Evolutionary conservation across 2,113 vertebrate genomes (phyloP), one percentile per base, ranked within the genome.

Genomic region (Apodemus sylvaticus): DNA sequence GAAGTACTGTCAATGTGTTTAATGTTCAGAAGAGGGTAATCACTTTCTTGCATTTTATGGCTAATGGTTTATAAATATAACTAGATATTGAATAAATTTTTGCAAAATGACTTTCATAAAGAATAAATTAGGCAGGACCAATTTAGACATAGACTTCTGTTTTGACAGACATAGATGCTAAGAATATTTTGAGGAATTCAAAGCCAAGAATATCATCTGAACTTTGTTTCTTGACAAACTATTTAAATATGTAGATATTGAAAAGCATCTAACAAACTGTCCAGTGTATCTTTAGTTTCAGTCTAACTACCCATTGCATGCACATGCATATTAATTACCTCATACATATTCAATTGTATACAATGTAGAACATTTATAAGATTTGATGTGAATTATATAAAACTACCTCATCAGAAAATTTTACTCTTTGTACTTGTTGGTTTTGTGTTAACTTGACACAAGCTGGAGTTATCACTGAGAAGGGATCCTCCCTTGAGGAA

Each of bases 1-100:
- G 93, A 95, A 94, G 53, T 89, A 89, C 91, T 97, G 94, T 96
- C 76, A 95, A 95, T 93, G 89, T 45, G 7, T 95, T 95, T 88
- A 97, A 97, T 94, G 60, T 97, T 29, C 12, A 95, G n/a, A 74
- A 68, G 89, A 92, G 64, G 7, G 62, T 60, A 94, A 97, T 94
- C 60, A 39, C 97, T 97, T 96, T 48, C 71, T 91, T 96, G 76
- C 66, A 70, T 16, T 60, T 22, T 60, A 88, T 88, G 68, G 20
- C 29, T 55, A 62, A 73, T 60, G 48, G 86, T 97, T 96, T 93
- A 58, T 96, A 93, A 92, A 89, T 55, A 79, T n/a, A 97, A 53
- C 62, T 92, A 93, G 60, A 94, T n/a, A 73, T 53, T 97, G 79
- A 86, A 91, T 88, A 89, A 16, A 81, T 55, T 96, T 95, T 0